Percentiles rank a stretch among this genome's conserved stretches.
Evolutionary conservation across 30 jellyfish, hydroid and myxozoan species (phyloP).

Genomic region (Hydractinia echinata): DNA sequence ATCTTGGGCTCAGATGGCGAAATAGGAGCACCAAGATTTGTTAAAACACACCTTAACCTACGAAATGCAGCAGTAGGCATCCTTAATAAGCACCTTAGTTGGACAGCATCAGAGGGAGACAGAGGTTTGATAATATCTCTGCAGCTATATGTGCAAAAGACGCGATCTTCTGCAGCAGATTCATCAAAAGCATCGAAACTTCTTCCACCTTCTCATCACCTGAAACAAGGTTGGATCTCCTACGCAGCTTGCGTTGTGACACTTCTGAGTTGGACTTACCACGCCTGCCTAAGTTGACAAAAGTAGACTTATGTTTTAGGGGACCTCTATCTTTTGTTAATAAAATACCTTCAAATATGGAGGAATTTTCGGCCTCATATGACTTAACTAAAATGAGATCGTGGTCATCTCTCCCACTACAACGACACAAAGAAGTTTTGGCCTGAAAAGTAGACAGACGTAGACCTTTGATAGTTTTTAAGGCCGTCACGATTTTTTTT

Average conservation of each 20-base stretch:
- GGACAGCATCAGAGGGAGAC: neutral
- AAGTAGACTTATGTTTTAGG: no score
- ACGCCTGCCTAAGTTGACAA: neutral
- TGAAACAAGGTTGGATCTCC: conserved; percentile 14
- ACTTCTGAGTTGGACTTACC: conserved; percentile 5
- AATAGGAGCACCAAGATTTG: neutral
- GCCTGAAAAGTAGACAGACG: no score
- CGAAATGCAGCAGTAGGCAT: conserved; percentile 17
- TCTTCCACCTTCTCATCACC: neutral
- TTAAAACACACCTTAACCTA: neutral
- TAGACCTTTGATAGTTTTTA: no score
- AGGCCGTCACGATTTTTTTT: no score
- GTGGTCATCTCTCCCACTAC: no score
- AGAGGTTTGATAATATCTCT: neutral
- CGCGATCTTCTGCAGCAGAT: neutral
- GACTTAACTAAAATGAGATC: no score
- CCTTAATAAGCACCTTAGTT: neutral
- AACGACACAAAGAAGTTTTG: no score
- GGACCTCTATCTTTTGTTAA: no score
- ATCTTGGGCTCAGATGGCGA: conserved; percentile 9
- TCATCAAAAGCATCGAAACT: neutral
- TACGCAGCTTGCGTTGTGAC: neutral
- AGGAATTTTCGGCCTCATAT: no score
- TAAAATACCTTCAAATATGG: no score
- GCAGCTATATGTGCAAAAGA: neutral